Conservation (phyloP, 2,113 vertebrate species). For the Periophthalmus modestus region DNA sequence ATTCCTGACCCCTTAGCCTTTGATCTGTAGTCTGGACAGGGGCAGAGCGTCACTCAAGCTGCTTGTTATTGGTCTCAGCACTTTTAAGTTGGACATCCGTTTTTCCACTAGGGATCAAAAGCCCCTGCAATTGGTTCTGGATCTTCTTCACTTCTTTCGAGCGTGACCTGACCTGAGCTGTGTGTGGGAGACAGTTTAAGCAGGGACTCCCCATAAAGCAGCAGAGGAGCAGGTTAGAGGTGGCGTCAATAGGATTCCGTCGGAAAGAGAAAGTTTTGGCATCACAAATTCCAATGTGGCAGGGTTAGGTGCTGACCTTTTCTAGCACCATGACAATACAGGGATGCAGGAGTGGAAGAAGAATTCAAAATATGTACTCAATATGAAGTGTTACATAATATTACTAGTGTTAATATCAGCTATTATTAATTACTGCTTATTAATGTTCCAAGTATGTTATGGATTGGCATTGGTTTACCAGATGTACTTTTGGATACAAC, state of each 20-base stretch:
- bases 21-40: constrained; percentile 45
- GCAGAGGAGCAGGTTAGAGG: constrained; percentile 1
- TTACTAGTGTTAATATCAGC: not conserved
- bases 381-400: not conserved
- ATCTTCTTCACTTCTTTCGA: constrained; percentile 35
- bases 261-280: constrained; percentile 31
- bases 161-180: constrained; percentile 28
- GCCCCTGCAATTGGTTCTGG: constrained; percentile 40
- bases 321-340: not conserved
- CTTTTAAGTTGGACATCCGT: constrained; percentile 49
- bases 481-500: too few relatives aligned
- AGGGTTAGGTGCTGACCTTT: constrained; percentile 1
- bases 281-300: not conserved
- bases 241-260: constrained; percentile 35
- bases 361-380: not conserved
- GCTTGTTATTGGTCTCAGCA: constrained; percentile 41
- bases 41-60: constrained; percentile 46
- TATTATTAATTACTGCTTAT: not conserved
- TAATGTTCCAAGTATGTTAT: too few relatives aligned
- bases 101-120: constrained; percentile 49
- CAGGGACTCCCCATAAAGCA: constrained; percentile 20
- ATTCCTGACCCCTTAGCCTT: constrained; percentile 55
- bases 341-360: not conserved
- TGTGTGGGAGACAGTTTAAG: constrained; percentile 48
- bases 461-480: too few relatives aligned